Conservation (phyloP, 2,113 vertebrate species). For the Platysteira castanea region DNA sequence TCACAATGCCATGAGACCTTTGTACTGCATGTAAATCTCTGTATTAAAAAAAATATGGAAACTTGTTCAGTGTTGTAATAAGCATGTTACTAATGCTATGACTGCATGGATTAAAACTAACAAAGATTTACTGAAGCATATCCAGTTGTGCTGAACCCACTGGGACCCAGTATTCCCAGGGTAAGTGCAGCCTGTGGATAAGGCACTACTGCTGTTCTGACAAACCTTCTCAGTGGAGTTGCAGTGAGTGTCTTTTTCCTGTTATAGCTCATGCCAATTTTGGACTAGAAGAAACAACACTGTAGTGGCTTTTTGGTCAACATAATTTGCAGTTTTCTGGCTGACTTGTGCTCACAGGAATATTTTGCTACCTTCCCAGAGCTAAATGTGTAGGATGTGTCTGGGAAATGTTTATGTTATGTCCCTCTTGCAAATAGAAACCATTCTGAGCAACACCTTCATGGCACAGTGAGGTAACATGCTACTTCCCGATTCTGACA, state of each 20-base stretch:
- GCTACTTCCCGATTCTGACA: background rate
- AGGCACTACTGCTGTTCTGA: background rate
- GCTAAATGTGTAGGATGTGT: slow-evolving; percentile 16
- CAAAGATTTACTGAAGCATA: background rate
- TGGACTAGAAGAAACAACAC: background rate
- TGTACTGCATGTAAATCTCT: background rate
- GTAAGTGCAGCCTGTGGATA: background rate
- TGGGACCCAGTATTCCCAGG: background rate
- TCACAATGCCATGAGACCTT: background rate
- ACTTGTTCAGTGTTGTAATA: background rate
- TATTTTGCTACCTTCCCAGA: slow-evolving; percentile 15
- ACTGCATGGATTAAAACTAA: background rate
- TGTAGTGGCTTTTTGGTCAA: background rate
- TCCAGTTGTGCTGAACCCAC: background rate
- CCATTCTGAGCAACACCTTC: background rate
- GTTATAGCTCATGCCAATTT: background rate
- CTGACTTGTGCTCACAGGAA: background rate
- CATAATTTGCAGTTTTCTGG: background rate
- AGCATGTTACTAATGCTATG: background rate
- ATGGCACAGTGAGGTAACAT: background rate
- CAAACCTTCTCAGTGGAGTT: background rate
- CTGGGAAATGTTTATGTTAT: slow-evolving; percentile 24
- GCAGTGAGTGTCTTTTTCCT: background rate
- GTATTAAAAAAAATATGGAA: background rate
- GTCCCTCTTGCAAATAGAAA: background rate